Conservation (phyloP, 1,140 invertebrate genomes). For the Lamellibrachia luymesi region DNA sequence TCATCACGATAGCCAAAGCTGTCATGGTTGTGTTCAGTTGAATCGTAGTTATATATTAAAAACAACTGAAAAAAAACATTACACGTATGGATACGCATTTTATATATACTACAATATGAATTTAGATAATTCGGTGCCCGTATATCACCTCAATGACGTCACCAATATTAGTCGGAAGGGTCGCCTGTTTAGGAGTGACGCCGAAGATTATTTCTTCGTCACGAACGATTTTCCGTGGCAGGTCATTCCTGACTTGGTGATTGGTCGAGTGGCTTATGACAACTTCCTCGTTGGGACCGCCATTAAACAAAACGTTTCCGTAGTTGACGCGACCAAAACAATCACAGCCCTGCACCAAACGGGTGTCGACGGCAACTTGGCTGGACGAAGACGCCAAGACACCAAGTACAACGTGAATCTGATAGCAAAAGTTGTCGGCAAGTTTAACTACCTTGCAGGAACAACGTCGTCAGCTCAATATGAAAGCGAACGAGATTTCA, state of each 20-base stretch:
- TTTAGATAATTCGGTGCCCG: not conserved
- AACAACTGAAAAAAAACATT: too few species aligned
- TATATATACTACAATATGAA: not conserved
- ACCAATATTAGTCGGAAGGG: conserved; percentile 2
- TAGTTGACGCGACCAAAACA: conserved; percentile 17
- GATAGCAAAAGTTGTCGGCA: too few species aligned
- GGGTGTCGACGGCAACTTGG: conserved; percentile 11
- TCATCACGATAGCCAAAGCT: too few species aligned
- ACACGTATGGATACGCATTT: too few species aligned
- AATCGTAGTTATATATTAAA: too few species aligned
- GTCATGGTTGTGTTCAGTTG: too few species aligned
- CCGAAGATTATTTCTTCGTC: conserved; percentile 26
- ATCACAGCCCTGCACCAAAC: conserved; percentile 16
- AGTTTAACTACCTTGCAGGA: too few species aligned
- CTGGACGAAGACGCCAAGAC: not conserved
- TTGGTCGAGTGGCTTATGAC: conserved; percentile 24
- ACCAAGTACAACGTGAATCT: too few species aligned
- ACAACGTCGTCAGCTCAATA: too few species aligned
- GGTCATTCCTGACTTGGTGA: conserved; percentile 15
- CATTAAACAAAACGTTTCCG: not conserved
- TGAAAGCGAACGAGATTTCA: too few species aligned
- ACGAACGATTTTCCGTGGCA: conserved; percentile 21
- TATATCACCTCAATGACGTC: not conserved
- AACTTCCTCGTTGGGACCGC: conserved; percentile 18
- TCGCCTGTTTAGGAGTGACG: not conserved